Evolutionary conservation across 1,140 invertebrate species (phyloP).

Genomic region (Mylabris phalerata): DNA sequence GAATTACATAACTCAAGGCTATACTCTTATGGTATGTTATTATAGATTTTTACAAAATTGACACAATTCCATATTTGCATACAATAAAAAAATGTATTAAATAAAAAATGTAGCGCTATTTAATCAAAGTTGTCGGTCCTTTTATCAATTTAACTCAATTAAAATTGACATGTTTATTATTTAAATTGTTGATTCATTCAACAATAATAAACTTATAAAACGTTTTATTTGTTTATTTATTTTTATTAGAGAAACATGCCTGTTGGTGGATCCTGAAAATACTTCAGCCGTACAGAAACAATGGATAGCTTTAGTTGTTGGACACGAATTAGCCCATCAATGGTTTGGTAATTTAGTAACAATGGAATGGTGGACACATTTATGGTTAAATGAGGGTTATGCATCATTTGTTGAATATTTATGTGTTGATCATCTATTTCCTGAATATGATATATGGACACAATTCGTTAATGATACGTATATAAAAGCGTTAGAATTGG

Average conservation of each 20-base stretch:
- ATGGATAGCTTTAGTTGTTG: constrained; percentile 79
- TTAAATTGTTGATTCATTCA: no score
- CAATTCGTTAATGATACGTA: constrained; percentile 83
- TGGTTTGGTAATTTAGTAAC: constrained; percentile 89
- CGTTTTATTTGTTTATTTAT: no score
- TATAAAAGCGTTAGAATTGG: constrained; percentile 76
- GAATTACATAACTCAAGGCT: no score
- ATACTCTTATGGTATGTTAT: no score
- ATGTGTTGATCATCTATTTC: constrained; percentile 80
- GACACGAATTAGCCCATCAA: constrained; percentile 83
- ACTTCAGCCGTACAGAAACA: constrained; percentile 78
- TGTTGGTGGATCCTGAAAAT: constrained; percentile 77
- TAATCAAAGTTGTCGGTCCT: no score
- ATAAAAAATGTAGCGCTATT: no score
- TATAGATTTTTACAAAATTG: no score
- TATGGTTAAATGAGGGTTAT: constrained; percentile 92
- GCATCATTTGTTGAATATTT: constrained; percentile 84
- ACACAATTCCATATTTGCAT: no score
- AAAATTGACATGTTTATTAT: no score
- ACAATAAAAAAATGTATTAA: no score
- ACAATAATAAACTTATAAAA: no score
- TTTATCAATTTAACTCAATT: no score
- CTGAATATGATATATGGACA: constrained; percentile 90
- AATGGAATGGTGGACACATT: constrained; percentile 83
- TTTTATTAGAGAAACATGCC: constrained; percentile 65